Base-by-base conservation (phyloP, 1,140 invertebrate genomes). In the Drosophila repletoides region DNA sequence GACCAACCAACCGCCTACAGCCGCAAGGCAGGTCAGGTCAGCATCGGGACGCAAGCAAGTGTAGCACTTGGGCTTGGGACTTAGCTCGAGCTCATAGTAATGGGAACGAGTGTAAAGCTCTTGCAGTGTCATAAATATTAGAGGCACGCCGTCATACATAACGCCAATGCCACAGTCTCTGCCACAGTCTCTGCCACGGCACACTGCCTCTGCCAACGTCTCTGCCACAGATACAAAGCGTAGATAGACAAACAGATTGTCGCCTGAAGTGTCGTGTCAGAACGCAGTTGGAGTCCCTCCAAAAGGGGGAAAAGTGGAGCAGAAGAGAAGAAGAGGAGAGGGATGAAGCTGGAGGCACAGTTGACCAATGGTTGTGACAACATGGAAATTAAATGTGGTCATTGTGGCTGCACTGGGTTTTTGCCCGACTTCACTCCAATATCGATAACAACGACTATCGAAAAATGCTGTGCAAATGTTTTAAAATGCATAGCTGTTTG, bases 231-330 rank as follows among this genome's bases (percentile, higher is more conserved):
- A 81, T 73, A 65, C 72, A 76, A 73, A 41, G 69, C 69, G 49
- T 46, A 76, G 77, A 81, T 83, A 76, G 55, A 41, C 77, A 83
- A 81, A 83, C 77, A 83, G 77, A 83, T 81, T 81, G 77, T 81
- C 68, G 77, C 77, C 77, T 56, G 58, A 75, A 83, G 72, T 65
- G 77, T 61, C 28, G 60, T 72, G 33, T 52, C 22, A 29, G 55
- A 36, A 34, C 33, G 21, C 6, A 55, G 29, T 46, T 43, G 49
- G 15, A 31, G n/a, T n/a, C n/a, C n/a, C n/a, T n/a, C n/a, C n/a
- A n/a, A n/a, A n/a, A n/a, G n/a, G n/a, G n/a, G n/a, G n/a, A n/a
- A n/a, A n/a, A n/a, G n/a, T n/a, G n/a, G n/a, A n/a, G n/a, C n/a
- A n/a, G n/a, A n/a, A n/a, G n/a, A n/a, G n/a, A n/a, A n/a, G n/a